Conservation (phyloP, 2,113 vertebrate genomes). For the Oreochromis niloticus region DNA sequence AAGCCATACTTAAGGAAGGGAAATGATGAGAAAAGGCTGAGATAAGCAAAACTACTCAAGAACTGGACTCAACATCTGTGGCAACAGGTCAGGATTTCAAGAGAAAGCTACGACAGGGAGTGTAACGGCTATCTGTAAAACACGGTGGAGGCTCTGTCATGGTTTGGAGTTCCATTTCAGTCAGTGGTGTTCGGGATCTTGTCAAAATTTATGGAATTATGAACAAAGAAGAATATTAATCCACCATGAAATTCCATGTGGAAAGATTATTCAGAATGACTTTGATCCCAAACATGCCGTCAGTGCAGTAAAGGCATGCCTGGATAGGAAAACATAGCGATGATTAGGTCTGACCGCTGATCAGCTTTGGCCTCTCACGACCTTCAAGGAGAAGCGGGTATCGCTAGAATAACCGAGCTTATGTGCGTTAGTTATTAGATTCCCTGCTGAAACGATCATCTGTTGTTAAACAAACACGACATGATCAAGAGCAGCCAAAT, state of each 20-base stretch:
- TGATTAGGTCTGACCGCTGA: neutral
- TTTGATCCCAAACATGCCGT: neutral
- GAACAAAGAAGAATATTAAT: neutral
- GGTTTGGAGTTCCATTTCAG: neutral
- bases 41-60: neutral
- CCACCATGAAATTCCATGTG: neutral
- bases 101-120: neutral
- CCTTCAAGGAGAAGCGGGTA: neutral
- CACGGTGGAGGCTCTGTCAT: neutral
- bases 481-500: constrained; percentile 42
- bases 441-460: neutral
- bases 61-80: neutral
- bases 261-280: neutral
- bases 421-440: neutral
- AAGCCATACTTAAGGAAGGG: neutral
- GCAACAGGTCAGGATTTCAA: neutral
- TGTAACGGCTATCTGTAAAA: neutral
- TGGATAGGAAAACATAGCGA: neutral
- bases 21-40: neutral
- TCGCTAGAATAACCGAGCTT: neutral
- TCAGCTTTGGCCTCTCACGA: neutral
- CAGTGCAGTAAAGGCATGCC: neutral
- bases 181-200: neutral
- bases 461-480: constrained; percentile 51
- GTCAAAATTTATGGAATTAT: neutral